Evolutionary conservation across 2,113 vertebrate genomes (phyloP).

Genomic region (Garra rufa): DNA sequence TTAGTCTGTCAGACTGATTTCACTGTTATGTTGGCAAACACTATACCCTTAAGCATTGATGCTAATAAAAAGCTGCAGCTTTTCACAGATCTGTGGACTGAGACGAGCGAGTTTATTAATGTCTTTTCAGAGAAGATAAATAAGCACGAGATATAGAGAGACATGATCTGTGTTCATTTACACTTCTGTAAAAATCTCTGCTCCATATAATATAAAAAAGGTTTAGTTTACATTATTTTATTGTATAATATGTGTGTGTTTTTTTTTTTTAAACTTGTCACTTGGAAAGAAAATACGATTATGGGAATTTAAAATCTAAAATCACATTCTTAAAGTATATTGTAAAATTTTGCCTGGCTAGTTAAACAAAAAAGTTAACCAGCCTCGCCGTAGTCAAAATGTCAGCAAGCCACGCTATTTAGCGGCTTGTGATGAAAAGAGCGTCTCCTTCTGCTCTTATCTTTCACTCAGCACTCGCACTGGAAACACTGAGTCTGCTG

Average conservation of each 20-base stretch:
- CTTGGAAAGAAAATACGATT: not conserved
- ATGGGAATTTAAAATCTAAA: not conserved
- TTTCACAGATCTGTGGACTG: not conserved
- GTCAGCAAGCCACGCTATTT: not conserved
- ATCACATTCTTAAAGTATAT: too few relatives aligned
- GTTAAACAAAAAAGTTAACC: slow-evolving; percentile 2
- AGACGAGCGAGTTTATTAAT: not conserved
- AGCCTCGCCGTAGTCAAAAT: not conserved
- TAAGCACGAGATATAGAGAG: not conserved
- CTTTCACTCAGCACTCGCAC: slow-evolving; percentile 38
- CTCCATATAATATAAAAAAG: not conserved
- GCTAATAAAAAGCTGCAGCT: not conserved
- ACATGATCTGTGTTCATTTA: not conserved
- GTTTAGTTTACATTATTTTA: not conserved
- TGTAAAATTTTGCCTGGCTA: not conserved
- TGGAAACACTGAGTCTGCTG: slow-evolving; percentile 79
- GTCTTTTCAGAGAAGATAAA: not conserved
- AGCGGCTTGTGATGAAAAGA: slow-evolving; percentile 12
- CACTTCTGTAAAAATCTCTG: not conserved
- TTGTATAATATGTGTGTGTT: too few relatives aligned
- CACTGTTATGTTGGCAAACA: not conserved
- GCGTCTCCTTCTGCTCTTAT: slow-evolving; percentile 17
- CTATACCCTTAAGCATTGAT: not conserved
- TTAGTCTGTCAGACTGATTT: not conserved
- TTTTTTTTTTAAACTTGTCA: slow-evolving; percentile 1